Conservation (phyloP, 2,888 invertebrate genomes). For the Aethes cnicana region DNA sequence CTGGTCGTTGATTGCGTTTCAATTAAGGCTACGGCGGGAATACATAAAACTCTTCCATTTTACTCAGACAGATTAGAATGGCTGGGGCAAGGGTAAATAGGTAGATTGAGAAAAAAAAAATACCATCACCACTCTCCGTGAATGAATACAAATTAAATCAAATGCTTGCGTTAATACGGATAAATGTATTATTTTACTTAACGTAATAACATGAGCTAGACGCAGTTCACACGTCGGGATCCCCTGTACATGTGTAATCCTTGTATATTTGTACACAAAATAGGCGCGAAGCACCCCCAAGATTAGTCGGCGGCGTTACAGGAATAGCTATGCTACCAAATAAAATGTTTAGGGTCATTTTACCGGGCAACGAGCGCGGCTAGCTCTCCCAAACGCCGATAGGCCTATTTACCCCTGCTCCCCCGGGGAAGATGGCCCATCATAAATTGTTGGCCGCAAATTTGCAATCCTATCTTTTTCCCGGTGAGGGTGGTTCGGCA, state of each 20-base stretch:
- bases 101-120: slow-evolving; percentile 15
- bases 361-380: slow-evolving; percentile 72
- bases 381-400: slow-evolving; percentile 75
- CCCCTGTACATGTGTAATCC: slow-evolving; percentile 60
- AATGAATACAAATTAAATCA: slow-evolving; percentile 20
- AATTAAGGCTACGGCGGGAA: neutral
- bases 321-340: slow-evolving; percentile 75
- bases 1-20: slow-evolving; percentile 11
- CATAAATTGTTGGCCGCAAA: slow-evolving; percentile 81
- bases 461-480: slow-evolving; percentile 81
- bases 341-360: slow-evolving; percentile 82
- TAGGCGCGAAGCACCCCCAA: slow-evolving; percentile 70
- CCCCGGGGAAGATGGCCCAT: slow-evolving; percentile 64
- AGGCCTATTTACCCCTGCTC: slow-evolving; percentile 71
- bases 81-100: no score
- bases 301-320: slow-evolving; percentile 76
- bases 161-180: slow-evolving; percentile 14
- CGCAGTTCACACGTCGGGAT: slow-evolving; percentile 39
- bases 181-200: slow-evolving; percentile 30
- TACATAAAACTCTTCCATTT: neutral
- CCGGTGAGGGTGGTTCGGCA: slow-evolving; percentile 69
- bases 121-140: neutral
- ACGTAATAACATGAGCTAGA: slow-evolving; percentile 22
- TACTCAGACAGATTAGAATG: no score
- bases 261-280: slow-evolving; percentile 63